Evolutionary conservation across 2,113 vertebrate species (phyloP), one percentile per base, ranked within the genome.

Genomic region (Callopanchax toddi): DNA sequence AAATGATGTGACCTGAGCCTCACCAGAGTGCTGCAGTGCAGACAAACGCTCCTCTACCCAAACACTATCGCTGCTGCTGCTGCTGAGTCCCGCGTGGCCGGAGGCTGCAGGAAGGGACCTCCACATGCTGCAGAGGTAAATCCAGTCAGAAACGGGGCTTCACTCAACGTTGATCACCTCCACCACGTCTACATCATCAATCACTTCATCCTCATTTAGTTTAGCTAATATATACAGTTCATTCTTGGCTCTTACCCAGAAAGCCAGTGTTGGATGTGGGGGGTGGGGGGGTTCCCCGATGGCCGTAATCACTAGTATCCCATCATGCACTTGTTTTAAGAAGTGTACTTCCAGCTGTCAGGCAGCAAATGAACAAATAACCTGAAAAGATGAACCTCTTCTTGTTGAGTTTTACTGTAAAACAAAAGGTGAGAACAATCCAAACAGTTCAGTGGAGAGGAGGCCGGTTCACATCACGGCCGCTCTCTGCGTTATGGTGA

Each of bases 11-110:
- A 82, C 76, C 74, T 74, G 83, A 66, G 83, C 67, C 89, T 87
- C 88, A 99, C 97, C 97, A 13, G 96, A 96, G 85, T 97, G 94
- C 72, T 95, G 94, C 76, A 98, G 93, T 8, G 96, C 97, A 4
- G 97, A 99, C 88, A 98, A 99, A 60, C 96, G 95, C 87, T 96
- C 96, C 66, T 96, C 95, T 2, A 89, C 77, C 93, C 93, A 92
- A 96, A 97, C 67, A 91, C 85, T 88, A 92, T 94, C 91, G 0
- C 90, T 95, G 6, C 91, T 83, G 11, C 92, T 95, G 78, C 91
- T 84, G 42, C 43, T 39, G 12, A 83, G 80, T 81, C 83, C 78
- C 80, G 50, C 61, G 83, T 82, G 83, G 66, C 75, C 74, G 40
- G 62, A 45, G 69, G 72, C 76, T 76, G 82, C 71, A 69, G 66